Evolutionary conservation across 2,888 invertebrate species (phyloP), one percentile per base, ranked within the genome.

Genomic region (Pristionchus maxplancki): DNA sequence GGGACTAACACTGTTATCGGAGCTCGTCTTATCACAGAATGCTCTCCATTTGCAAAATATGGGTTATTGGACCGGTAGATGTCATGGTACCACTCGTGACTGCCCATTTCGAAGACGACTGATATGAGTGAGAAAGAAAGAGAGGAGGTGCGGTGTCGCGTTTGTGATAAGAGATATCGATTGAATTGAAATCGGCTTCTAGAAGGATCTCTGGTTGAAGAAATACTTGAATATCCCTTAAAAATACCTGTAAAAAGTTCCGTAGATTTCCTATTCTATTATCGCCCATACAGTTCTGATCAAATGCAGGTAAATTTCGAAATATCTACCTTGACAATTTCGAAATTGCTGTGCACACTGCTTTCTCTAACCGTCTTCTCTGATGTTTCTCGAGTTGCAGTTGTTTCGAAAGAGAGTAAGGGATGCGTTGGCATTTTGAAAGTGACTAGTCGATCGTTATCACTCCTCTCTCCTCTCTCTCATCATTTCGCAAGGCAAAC

Each of bases 401-500:
- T 24, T 20, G 71, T 71, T 71, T 71, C 71, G 71, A 71, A 71
- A 71, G 71, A 71, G 37, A 37, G 20, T 71, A n/a, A n/a, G n/a
- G 34, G 37, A 37, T 20, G 37, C 6, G 6, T 28, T 20, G 37
- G 20, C 20, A 71, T 71, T 71, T 71, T 37, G 71, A 71, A 71
- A 71, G 37, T 34, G 71, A 37, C 31, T 71, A 17, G 71, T 24
- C 37, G 37, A 24, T 40, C 37, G 71, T 71, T 71, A 71, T 71
- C 71, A 71, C 24, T 71, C 71, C 31, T 15, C 64, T 31, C 20
- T 31, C 71, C 37, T 37, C 71, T 71, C 71, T 71, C 71, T 71
- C 71, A 37, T 37, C 71, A 20, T 71, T 71, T 71, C 71, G 71
- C 71, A 71, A 71, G 37, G 37, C 71, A 71, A 71, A 71, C 71